phyloP scores from a whole-genome alignment of 2,888 invertebrate genomes.

The Halocaridina rubra region DNA sequence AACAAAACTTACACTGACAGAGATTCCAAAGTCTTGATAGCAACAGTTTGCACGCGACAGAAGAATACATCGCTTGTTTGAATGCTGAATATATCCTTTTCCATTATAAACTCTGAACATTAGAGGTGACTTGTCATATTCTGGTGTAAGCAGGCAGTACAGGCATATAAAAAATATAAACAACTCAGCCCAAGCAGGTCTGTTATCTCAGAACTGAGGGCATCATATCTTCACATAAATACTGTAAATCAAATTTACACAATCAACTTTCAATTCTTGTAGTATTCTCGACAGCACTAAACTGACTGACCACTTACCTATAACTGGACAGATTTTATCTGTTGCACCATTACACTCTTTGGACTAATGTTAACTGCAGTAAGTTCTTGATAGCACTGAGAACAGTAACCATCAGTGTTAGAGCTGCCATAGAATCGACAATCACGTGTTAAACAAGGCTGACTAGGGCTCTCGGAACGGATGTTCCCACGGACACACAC shows the following conservation, averaged over 20 bases:
- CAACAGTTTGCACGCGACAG: background rate
- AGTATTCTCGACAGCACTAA: no score
- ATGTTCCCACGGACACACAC: conserved; percentile 19
- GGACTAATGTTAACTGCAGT: background rate
- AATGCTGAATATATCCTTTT: background rate
- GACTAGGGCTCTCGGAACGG: conserved; percentile 30
- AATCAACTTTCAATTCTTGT: background rate
- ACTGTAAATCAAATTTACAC: background rate
- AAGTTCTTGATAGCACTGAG: conserved; percentile 51
- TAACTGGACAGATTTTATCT: conserved; percentile 52
- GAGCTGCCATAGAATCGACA: conserved; percentile 59
- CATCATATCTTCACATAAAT: background rate
- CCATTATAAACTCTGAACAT: no score
- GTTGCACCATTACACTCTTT: conserved; percentile 51
- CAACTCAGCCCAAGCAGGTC: background rate
- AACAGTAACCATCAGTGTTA: conserved; percentile 53
- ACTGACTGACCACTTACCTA: no score
- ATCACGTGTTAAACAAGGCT: conserved; percentile 50
- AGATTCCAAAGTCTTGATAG: background rate
- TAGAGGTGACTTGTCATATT: no score
- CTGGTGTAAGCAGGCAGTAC: no score
- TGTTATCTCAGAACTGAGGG: background rate
- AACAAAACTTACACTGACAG: background rate
- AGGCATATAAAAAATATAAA: background rate
- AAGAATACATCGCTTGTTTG: background rate